A percentile compares a stretch with the other conserved stretches of the same genome.
phyloP scores from a whole-genome alignment of 2,113 vertebrate genomes.

The Ctenodactylus gundi region DNA sequence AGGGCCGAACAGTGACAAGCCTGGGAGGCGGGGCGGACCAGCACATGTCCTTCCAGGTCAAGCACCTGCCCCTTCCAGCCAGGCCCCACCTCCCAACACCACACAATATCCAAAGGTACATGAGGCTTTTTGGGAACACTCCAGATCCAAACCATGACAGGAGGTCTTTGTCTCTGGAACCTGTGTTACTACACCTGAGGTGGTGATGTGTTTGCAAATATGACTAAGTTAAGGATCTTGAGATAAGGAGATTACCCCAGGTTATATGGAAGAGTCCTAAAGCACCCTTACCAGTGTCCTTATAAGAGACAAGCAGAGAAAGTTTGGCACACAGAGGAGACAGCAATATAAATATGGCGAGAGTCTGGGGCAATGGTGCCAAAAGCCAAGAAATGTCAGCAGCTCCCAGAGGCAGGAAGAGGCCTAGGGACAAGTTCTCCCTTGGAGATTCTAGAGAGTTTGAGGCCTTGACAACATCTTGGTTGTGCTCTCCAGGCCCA shows the following conservation, averaged over 20 bases:
- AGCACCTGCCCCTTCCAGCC: no score
- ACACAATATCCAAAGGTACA: no score
- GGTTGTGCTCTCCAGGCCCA: not conserved
- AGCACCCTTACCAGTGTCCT: not conserved
- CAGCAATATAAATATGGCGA: fast-evolving
- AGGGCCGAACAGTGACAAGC: no score
- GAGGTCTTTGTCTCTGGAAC: not conserved
- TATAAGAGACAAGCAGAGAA: not conserved
- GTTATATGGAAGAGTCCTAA: not conserved
- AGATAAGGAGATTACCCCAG: not conserved
- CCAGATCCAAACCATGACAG: no score
- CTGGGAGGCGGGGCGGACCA: no score
- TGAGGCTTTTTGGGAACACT: no score
- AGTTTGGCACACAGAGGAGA: not conserved
- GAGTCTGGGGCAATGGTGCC: fast-evolving
- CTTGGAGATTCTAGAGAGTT: not conserved
- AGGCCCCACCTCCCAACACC: no score
- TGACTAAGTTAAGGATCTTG: not conserved
- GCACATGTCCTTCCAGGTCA: no score
- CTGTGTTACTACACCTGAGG: fast-evolving
- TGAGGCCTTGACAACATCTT: not conserved
- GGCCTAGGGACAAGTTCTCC: not conserved
- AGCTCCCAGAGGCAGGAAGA: not conserved
- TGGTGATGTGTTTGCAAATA: not conserved
- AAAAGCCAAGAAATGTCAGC: not conserved